Evolutionary conservation across 2,888 invertebrate species (phyloP).

Genomic region (Acanthosepion lycidas): DNA sequence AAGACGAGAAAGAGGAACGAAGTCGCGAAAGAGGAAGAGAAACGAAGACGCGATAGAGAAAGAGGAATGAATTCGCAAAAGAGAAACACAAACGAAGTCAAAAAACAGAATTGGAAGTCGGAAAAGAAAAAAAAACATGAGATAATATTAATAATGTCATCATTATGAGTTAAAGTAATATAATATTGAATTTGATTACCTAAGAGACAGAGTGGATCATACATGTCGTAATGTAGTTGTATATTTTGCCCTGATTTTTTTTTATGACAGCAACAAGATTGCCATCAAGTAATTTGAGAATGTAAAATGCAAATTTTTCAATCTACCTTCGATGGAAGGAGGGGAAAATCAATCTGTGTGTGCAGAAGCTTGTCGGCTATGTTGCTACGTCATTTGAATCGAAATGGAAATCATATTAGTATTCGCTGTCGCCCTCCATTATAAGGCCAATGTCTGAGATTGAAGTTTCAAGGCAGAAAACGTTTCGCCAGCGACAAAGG

Average conservation of each 20-base stretch:
- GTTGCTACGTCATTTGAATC: not conserved
- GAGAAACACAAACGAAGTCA: too few species aligned
- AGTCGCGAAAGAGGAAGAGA: too few species aligned
- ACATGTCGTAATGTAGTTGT: not conserved
- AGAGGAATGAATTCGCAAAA: too few species aligned
- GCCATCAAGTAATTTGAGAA: not conserved
- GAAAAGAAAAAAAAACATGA: too few species aligned
- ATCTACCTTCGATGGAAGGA: not conserved
- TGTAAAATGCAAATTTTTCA: not conserved
- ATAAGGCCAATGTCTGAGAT: not conserved
- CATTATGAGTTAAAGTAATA: too few species aligned
- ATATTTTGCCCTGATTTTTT: not conserved
- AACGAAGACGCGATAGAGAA: too few species aligned
- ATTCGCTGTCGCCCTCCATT: not conserved
- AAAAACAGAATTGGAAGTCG: too few species aligned
- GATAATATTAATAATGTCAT: too few species aligned
- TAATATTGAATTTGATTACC: not conserved
- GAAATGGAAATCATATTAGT: not conserved
- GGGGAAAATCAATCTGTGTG: not conserved
- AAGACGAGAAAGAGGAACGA: too few species aligned
- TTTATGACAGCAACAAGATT: not conserved
- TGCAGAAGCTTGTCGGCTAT: not conserved
- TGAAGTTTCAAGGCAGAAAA: not conserved
- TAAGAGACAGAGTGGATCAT: not conserved
- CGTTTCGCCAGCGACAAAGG: not conserved